Base-by-base conservation (phyloP, 2,888 invertebrate genomes). In the Xestia rhomboidea region DNA sequence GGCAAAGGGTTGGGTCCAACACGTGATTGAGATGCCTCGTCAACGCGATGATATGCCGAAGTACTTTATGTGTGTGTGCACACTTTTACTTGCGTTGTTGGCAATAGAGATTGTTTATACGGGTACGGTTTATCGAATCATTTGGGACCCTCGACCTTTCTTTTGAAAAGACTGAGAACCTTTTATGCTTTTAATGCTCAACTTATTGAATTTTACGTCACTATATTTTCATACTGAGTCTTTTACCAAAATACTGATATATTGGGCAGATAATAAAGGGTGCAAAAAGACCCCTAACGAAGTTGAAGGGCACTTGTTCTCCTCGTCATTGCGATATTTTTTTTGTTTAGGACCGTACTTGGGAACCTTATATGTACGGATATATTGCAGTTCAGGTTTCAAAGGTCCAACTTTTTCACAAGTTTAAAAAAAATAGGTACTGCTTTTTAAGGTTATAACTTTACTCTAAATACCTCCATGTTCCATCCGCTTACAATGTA, bases 1-100 rank as follows among this genome's bases (percentile, higher is more conserved):
- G 51, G 38, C 57, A 49, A 83, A 85, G 82, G 82, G 71, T 82
- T 73, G 62, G 60, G 51, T 62, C 34, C 46, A 60, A 73, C 68
- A 67, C 34, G 84, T 76, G 68, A 77, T 80, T 75, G 78, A 75
- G 60, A 73, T 86, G 72, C 66, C 68, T 66, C 73, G 72, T 83
- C 69, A 67, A 73, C 41, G 49, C n/a, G 67, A 64, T 54, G 44
- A 54, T 27, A 57, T 51, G 46, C 41, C 41, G n/a, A 63, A 74
- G 51, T 51, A 76, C 66, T 76, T 51, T 51, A 76, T 68, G 63
- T 63, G n/a, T 66, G 66, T 76, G 82, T 62, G 51, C 51, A 54
- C 21, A 62, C 82, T 68, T 57, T 66, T 69, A 63, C 49, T 49
- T 41, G 38, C 68, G 24, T 46, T 57, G 49, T 73, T 64, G 15